These are phyloP conservation scores for Lasius fuliginosus DNA, from an alignment of 2,888 invertebrate genomes.

Conservation along the genomic window DNA sequence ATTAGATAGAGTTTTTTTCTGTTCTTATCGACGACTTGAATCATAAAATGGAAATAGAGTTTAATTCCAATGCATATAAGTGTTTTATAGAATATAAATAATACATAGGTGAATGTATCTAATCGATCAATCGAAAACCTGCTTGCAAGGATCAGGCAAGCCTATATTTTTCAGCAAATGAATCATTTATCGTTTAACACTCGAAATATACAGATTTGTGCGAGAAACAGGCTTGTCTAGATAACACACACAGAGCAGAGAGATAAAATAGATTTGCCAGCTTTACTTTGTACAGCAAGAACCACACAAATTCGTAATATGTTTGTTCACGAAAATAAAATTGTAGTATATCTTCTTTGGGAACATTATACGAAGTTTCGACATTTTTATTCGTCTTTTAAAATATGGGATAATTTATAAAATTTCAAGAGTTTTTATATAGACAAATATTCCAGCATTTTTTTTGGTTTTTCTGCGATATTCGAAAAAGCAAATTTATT, in stretches of 20 bases:
- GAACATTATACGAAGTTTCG: neutral
- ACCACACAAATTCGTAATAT: neutral
- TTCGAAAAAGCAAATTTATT: neutral
- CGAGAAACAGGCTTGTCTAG: conserved; percentile 22
- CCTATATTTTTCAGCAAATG: conserved; percentile 21
- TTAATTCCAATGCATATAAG: neutral
- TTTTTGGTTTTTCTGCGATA: neutral
- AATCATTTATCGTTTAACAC: conserved; percentile 21
- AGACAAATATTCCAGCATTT: neutral
- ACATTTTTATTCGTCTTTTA: neutral
- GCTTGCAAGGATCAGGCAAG: neutral
- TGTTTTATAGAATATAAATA: conserved; percentile 18
- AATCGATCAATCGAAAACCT: conserved; percentile 4
- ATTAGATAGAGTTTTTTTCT: neutral
- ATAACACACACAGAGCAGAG: neutral
- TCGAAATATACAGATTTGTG: conserved; percentile 6
- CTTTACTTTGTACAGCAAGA: neutral
- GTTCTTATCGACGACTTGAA: neutral
- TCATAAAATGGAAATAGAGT: neutral
- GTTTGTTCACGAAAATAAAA: neutral
- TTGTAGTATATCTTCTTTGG: neutral
- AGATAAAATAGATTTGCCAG: conserved; percentile 24
- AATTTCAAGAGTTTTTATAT: neutral
- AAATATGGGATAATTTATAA: neutral
- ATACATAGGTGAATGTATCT: conserved; percentile 2